A percentile compares a stretch with the other conserved stretches of the same genome.
Conservation (phyloP, 2,113 vertebrate species). For the Urocitellus parryii region DNA sequence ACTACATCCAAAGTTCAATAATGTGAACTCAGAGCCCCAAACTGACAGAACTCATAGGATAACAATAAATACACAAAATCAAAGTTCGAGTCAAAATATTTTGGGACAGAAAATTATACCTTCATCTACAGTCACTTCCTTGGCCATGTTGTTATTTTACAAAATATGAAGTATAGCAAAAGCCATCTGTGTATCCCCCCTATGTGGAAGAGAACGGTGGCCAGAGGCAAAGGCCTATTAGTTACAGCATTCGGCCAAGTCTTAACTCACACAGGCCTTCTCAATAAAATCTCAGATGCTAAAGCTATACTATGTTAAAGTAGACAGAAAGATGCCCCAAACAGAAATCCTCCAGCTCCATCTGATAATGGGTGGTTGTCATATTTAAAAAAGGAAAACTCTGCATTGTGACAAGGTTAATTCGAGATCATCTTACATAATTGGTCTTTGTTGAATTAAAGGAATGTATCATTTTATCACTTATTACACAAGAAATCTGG, state of each 20-base stretch:
- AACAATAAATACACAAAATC: slow-evolving; percentile 57
- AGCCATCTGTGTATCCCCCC: not conserved
- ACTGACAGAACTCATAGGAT: not conserved
- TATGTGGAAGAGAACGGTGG: not conserved
- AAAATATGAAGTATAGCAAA: slow-evolving; percentile 4
- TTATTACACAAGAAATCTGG: slow-evolving; percentile 9
- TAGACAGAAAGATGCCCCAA: not conserved
- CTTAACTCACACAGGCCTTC: not conserved
- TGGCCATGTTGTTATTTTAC: not conserved
- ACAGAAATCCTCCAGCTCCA: not conserved
- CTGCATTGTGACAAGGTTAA: not conserved
- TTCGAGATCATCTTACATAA: slow-evolving; percentile 26
- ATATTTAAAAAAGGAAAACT: slow-evolving; percentile 37
- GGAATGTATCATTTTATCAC: not conserved
- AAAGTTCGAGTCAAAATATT: slow-evolving; percentile 21
- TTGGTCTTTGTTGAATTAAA: slow-evolving; percentile 23
- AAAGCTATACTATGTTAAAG: not conserved
- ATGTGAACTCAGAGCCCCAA: not conserved
- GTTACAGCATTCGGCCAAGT: not conserved
- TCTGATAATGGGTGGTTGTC: not conserved
- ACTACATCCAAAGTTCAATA: slow-evolving; percentile 37
- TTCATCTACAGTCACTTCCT: not conserved
- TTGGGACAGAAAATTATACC: slow-evolving; percentile 44
- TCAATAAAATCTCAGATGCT: slow-evolving; percentile 26
- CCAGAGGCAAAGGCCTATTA: not conserved